These are phyloP conservation scores for Uria lomvia DNA, from an alignment of 2,113 vertebrate genomes.

Conservation along the genomic window DNA sequence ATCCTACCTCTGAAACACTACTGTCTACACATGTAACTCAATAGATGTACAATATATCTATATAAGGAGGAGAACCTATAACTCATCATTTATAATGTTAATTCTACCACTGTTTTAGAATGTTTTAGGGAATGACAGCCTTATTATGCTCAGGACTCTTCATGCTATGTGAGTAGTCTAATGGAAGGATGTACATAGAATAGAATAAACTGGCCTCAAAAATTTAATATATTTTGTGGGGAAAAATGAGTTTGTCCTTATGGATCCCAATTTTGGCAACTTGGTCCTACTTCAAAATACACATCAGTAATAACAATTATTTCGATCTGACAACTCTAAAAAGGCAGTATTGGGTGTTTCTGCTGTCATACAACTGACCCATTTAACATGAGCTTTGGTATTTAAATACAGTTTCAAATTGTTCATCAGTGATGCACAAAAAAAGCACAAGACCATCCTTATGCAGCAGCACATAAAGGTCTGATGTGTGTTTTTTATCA, in stretches of 20 bases:
- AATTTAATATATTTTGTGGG: background rate
- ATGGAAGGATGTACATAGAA: background rate
- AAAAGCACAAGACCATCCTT: background rate
- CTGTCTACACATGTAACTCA: background rate
- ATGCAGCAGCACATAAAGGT: background rate
- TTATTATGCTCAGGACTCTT: background rate
- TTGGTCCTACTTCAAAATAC: background rate
- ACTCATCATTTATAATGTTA: background rate
- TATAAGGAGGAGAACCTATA: background rate
- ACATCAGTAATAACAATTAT: background rate
- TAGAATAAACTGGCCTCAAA: background rate
- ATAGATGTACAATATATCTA: background rate
- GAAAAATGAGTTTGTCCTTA: background rate
- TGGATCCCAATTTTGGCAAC: background rate
- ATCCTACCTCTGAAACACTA: background rate
- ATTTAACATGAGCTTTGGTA: background rate
- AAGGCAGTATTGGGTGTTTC: background rate
- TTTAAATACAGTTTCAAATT: background rate
- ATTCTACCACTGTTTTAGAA: background rate
- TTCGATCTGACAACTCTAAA: background rate
- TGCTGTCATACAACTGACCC: background rate
- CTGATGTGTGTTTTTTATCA: background rate
- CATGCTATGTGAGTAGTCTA: background rate
- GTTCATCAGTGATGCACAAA: background rate
- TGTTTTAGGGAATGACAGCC: background rate